A percentile compares a stretch with the other conserved stretches of the same genome.
Evolutionary conservation across 2,888 invertebrate genomes (phyloP).

Genomic region (Silvanus unidentatus): DNA sequence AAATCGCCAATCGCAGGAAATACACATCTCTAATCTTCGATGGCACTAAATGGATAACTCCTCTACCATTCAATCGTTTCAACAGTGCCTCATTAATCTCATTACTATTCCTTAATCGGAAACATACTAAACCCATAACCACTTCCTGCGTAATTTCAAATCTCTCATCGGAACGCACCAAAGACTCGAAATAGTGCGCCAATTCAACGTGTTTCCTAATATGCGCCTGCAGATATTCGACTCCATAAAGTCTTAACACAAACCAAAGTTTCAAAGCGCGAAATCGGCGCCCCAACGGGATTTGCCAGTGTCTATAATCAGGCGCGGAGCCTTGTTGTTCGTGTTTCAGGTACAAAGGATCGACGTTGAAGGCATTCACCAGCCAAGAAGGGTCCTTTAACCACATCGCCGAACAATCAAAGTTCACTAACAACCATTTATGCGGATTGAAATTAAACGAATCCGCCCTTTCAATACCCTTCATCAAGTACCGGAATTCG

Average conservation of each 20-base stretch:
- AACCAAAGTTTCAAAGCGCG: slow-evolving; percentile 94
- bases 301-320: slow-evolving; percentile 97
- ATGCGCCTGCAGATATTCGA: slow-evolving; percentile 78
- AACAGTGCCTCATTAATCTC: slow-evolving; percentile 75
- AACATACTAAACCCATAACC: slow-evolving; percentile 93
- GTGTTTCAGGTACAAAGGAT: slow-evolving; percentile 94
- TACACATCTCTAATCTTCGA: slow-evolving; percentile 78
- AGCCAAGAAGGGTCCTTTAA: slow-evolving; percentile 82
- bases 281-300: slow-evolving; percentile 89
- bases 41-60: slow-evolving; percentile 89
- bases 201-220: slow-evolving; percentile 80
- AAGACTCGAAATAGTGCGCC: slow-evolving; percentile 80
- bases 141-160: slow-evolving; percentile 90
- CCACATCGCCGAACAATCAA: slow-evolving; percentile 99
- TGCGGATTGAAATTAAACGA: slow-evolving; percentile 99
- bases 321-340: slow-evolving; percentile 85
- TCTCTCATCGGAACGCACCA: slow-evolving; percentile 68
- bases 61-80: slow-evolving; percentile 80
- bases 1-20: slow-evolving; percentile 85
- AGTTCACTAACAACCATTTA: slow-evolving; percentile 99
- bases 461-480: slow-evolving; percentile 82
- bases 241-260: slow-evolving; percentile 82
- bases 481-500: slow-evolving; percentile 87
- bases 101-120: slow-evolving; percentile 82
- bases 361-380: slow-evolving; percentile 93